These are phyloP conservation scores for Radopholus similis DNA, from an alignment of 1,140 invertebrate species.

Conservation along the genomic window DNA sequence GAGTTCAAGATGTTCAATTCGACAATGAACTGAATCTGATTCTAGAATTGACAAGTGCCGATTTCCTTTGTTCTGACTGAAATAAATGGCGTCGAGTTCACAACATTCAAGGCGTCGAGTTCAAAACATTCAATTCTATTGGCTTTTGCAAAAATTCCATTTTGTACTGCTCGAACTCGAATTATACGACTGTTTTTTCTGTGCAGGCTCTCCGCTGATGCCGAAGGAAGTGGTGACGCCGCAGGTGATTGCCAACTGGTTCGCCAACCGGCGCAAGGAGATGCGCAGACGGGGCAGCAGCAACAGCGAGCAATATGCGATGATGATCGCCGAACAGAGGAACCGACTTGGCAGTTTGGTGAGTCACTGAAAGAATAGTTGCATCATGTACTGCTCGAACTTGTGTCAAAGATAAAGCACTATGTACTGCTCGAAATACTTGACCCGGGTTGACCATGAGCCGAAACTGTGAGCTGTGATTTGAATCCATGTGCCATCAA, in stretches of 20 bases:
- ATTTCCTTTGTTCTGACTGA: background rate
- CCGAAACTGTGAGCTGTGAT: too few relatives aligned
- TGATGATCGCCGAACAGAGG: background rate
- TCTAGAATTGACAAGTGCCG: background rate
- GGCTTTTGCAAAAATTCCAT: too few relatives aligned
- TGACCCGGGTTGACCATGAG: too few relatives aligned
- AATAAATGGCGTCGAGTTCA: too few relatives aligned
- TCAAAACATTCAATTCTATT: too few relatives aligned
- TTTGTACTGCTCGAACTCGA: background rate
- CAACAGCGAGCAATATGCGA: background rate
- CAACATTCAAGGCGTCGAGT: too few relatives aligned
- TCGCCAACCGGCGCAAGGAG: conserved; percentile 59
- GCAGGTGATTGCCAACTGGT: conserved; percentile 59
- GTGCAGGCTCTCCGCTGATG: conserved; percentile 51
- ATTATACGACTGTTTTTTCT: too few relatives aligned
- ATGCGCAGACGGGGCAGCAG: conserved; percentile 31
- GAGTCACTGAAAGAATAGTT: background rate
- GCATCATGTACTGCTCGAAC: too few relatives aligned
- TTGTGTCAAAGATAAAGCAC: too few relatives aligned
- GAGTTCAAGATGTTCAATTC: too few relatives aligned
- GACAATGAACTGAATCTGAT: too few relatives aligned
- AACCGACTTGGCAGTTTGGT: background rate
- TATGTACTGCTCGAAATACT: background rate
- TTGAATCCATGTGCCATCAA: too few relatives aligned
- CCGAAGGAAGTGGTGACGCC: conserved; percentile 59